Evolutionary conservation across 2,797 vertebrate genomes (phyloP).

Genomic region (Garrulus glandarius): DNA sequence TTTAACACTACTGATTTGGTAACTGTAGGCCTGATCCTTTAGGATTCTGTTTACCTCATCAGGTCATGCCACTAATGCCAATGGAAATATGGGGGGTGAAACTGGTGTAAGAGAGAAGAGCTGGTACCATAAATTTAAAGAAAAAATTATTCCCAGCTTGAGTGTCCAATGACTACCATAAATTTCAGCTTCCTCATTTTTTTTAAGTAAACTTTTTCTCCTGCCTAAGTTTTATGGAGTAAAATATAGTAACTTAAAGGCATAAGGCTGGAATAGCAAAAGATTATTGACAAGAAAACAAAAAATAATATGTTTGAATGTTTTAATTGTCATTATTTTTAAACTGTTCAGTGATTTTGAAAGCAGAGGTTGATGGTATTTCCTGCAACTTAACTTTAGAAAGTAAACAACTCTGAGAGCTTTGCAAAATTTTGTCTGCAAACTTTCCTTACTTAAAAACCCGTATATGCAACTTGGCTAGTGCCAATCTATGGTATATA

Average conservation of each 20-base stretch:
- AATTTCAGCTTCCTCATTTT: not conserved
- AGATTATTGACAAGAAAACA: not conserved
- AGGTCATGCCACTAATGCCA: not conserved
- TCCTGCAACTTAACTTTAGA: not conserved
- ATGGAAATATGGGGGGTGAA: not conserved
- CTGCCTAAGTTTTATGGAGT: not conserved
- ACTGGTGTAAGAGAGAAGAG: not conserved
- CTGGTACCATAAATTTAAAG: not conserved
- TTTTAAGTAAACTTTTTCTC: not conserved
- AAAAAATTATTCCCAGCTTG: not conserved
- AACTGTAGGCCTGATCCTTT: not conserved
- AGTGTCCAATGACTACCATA: not conserved
- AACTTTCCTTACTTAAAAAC: not conserved
- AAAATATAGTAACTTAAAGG: not conserved
- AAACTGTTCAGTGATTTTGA: not conserved
- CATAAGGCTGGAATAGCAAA: not conserved
- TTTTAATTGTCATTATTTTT: not conserved
- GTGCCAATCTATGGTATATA: not conserved
- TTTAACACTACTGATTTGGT: not conserved
- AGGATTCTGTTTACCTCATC: not conserved
- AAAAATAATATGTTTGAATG: not conserved
- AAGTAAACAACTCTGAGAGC: not conserved
- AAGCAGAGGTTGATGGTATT: not conserved
- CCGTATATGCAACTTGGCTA: not conserved
- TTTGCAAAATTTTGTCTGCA: not conserved